Conservation (phyloP, 2,888 invertebrate species). For the Isoperla grammatica region DNA sequence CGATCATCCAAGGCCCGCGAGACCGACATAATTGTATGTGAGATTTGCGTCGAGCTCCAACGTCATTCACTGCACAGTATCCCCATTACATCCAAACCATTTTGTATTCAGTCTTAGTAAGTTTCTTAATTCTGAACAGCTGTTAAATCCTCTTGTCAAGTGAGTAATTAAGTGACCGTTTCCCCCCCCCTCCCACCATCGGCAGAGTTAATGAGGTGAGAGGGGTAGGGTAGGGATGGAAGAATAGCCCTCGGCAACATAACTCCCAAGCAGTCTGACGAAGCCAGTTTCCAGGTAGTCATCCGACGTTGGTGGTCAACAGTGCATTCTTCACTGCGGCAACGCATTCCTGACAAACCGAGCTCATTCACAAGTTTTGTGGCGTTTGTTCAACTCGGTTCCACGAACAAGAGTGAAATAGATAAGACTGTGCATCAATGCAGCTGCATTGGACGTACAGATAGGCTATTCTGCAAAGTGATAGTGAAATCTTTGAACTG, state of each 20-base stretch:
- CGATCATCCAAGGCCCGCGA: too few species aligned
- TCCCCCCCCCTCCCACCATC: constrained; percentile 8
- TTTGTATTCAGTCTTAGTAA: too few species aligned
- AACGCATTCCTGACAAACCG: background rate
- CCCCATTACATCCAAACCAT: too few species aligned
- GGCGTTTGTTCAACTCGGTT: background rate
- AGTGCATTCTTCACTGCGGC: constrained; percentile 13
- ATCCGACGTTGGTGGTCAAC: constrained; percentile 11
- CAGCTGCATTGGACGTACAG: too few species aligned
- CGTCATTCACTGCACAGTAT: too few species aligned
- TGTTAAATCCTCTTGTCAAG: constrained; percentile 4
- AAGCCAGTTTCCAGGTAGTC: constrained; percentile 8
- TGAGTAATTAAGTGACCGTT: constrained; percentile 21
- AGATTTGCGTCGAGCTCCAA: too few species aligned
- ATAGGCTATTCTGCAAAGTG: too few species aligned
- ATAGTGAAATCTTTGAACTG: too few species aligned
- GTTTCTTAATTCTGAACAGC: too few species aligned
- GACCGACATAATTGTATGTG: too few species aligned
- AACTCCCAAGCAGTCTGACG: constrained; percentile 14
- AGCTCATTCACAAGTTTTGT: background rate
- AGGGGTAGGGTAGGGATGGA: background rate
- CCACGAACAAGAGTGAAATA: too few species aligned
- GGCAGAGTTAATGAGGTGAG: constrained; percentile 13
- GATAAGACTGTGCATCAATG: too few species aligned
- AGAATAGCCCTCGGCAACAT: constrained; percentile 17